Percentiles rank a stretch among this genome's conserved stretches.
Conservation (phyloP, 2,797 vertebrate species). For the Pseudochromis fuscus region DNA sequence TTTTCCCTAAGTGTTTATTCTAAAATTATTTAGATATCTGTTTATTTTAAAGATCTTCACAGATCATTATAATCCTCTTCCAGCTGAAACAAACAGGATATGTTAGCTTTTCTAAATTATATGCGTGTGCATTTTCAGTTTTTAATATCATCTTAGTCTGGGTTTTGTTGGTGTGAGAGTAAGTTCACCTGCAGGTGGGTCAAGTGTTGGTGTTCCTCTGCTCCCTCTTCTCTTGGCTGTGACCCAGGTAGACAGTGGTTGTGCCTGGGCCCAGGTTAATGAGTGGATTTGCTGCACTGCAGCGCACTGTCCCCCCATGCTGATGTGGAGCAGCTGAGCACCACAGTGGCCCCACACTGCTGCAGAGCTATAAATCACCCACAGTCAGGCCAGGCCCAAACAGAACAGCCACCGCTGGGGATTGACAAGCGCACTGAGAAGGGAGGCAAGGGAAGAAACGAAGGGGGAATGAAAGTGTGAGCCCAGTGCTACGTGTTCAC, state of each 20-base stretch:
- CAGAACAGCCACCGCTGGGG: constrained; percentile 70
- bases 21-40: constrained; percentile 64
- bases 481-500: constrained; percentile 41
- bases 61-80: constrained; percentile 55
- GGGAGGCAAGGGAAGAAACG: constrained; percentile 45
- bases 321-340: constrained; percentile 86
- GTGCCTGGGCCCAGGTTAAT: constrained; percentile 81
- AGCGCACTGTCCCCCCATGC: constrained; percentile 81
- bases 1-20: constrained; percentile 56
- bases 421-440: constrained; percentile 68
- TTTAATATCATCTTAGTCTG: background rate
- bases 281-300: constrained; percentile 87
- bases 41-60: constrained; percentile 60
- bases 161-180: constrained; percentile 28
- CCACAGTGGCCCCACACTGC: constrained; percentile 79
- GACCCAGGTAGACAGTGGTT: constrained; percentile 76
- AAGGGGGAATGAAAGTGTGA: constrained; percentile 31
- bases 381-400: constrained; percentile 68
- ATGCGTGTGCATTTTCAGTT: background rate
- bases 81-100: constrained; percentile 38
- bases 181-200: constrained; percentile 66
- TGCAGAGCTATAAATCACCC: constrained; percentile 89
- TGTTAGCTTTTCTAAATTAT: constrained; percentile 27
- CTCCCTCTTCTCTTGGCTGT: constrained; percentile 60
- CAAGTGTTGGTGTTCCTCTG: constrained; percentile 47